These are phyloP conservation scores for Lasioglossum pauxillum DNA, from an alignment of 2,888 invertebrate species.

Conservation along the genomic window DNA sequence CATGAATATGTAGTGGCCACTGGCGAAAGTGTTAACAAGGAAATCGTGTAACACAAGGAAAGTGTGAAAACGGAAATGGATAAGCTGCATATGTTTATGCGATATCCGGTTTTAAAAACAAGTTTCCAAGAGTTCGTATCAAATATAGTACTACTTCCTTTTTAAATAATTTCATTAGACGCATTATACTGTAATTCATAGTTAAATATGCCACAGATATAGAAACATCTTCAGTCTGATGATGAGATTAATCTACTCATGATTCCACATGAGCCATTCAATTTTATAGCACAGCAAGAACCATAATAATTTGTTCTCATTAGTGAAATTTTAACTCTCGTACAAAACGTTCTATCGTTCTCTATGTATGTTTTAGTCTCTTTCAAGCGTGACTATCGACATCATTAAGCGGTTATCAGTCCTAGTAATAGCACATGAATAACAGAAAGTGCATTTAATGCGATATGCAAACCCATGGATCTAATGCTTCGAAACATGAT, in stretches of 20 bases:
- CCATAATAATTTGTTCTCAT: constrained; percentile 34
- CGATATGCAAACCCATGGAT: constrained; percentile 44
- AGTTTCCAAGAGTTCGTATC: not conserved
- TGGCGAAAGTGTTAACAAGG: not conserved
- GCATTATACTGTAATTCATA: not conserved
- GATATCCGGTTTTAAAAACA: not conserved
- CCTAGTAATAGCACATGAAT: constrained; percentile 65
- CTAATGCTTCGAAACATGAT: constrained; percentile 51
- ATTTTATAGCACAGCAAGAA: not conserved
- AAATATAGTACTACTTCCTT: not conserved
- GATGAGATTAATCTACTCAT: not conserved
- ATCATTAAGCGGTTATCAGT: constrained; percentile 68
- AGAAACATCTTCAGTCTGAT: not conserved
- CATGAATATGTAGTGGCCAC: not conserved
- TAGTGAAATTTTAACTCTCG: constrained; percentile 36
- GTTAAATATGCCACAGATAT: not conserved
- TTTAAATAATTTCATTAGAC: not conserved
- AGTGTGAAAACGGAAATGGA: not conserved
- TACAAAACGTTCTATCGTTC: constrained; percentile 32
- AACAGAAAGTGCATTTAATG: constrained; percentile 63
- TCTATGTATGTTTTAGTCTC: constrained; percentile 20
- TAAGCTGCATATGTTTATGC: not conserved
- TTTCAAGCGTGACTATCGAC: constrained; percentile 56
- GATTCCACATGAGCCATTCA: not conserved
- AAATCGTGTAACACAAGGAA: not conserved